These are phyloP conservation scores for Neopelma chrysocephalum DNA, from an alignment of 2,797 vertebrate species.

Conservation along the genomic window DNA sequence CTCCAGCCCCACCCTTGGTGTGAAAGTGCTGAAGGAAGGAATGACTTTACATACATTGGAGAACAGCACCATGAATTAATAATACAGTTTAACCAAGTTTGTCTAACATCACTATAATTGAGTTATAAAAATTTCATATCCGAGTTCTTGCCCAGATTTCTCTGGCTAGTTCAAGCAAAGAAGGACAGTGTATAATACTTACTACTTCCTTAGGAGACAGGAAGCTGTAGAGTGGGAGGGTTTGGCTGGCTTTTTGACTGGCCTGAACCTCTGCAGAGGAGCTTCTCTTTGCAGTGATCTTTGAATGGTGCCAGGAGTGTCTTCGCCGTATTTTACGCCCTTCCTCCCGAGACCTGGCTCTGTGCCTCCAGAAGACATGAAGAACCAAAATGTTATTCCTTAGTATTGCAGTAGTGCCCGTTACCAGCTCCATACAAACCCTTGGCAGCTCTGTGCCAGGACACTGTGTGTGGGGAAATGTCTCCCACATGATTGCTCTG, in stretches of 20 bases:
- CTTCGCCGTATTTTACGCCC: conserved; percentile 65
- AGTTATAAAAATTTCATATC: conserved; percentile 58
- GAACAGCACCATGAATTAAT: conserved; percentile 53
- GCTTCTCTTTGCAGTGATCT: conserved; percentile 53
- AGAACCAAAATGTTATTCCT: conserved; percentile 23
- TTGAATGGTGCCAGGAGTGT: conserved; percentile 58
- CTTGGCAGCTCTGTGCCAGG: background rate
- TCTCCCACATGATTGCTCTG: background rate
- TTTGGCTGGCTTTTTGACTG: conserved; percentile 83
- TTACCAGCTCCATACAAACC: background rate
- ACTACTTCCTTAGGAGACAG: conserved; percentile 85
- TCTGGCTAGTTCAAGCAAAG: conserved; percentile 35
- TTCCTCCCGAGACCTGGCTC: conserved; percentile 69
- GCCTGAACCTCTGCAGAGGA: conserved; percentile 78
- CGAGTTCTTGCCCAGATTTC: conserved; percentile 10
- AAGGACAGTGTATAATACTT: conserved; percentile 79
- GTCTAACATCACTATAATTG: conserved; percentile 36
- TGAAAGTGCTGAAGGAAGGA: conserved; percentile 43
- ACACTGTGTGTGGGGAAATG: fast-evolving
- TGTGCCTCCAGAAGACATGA: conserved; percentile 63
- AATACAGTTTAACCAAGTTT: conserved; percentile 46
- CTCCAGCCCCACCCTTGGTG: background rate
- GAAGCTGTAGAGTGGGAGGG: conserved; percentile 84
- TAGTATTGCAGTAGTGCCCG: fast-evolving
- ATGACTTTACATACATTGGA: conserved; percentile 10